Base-by-base conservation (phyloP, 1,140 invertebrate species). In the Scaptomyza pallida region DNA sequence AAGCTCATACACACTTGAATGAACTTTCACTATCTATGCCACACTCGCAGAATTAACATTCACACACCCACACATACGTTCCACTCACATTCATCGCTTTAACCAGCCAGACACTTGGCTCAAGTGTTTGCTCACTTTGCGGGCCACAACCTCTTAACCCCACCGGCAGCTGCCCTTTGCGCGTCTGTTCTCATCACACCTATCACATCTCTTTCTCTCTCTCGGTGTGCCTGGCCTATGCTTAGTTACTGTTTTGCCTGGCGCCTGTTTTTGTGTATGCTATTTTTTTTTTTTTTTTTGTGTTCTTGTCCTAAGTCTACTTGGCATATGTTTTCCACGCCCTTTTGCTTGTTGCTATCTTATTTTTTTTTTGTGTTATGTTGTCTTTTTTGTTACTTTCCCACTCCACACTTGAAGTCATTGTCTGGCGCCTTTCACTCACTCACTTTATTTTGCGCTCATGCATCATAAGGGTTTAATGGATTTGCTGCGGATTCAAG, bases 401-500 rank as follows among this genome's bases (percentile, higher is more conserved):
- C 17, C 47, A 47, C n/a, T 50, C 21, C 21, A 3, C 44, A 0
- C 33, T 54, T 30, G 21, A 19, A 43, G 13, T 9, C 59, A 72
- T 85, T 83, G 79, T 83, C 67, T 83, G 79, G 55, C 75, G 71
- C 56, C 75, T 65, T 77, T 80, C 80, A 85, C 77, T 83, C 76
- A 80, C 73, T 83, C 81, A 77, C 76, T 86, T 80, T 85, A 81
- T 86, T n/a, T 86, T 88, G 77, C 68, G 85, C 77, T 65, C 77
- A 73, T 86, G 82, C 82, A 88, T 86, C 81, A 86, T 86, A 86
- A 86, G 81, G 81, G 82, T 86, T 86, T 86, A 86, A 86, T 86
- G 81, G 81, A 86, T 88, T 86, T 86, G 73, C 70, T 63, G 60
- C 60, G 71, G 76, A 52, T 52, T 57, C 60, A 52, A 57, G 59